Percentiles rank a stretch among this genome's conserved stretches.
These are phyloP conservation scores for Myripristis jacobus DNA, from an alignment of 2,797 vertebrate species.

Conservation along the genomic window DNA sequence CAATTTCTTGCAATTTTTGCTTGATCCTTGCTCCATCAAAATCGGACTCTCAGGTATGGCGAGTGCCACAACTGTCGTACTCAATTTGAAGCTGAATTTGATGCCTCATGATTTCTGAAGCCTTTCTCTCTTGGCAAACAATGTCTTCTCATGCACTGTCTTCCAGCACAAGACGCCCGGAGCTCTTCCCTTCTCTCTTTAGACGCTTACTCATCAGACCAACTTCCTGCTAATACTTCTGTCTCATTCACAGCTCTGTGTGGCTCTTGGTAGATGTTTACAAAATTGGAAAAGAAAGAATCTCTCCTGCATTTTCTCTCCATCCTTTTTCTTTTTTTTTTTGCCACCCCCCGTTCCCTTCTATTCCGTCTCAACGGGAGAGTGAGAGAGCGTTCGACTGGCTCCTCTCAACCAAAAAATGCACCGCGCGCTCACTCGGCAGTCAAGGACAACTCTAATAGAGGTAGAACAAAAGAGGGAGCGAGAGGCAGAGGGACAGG, in stretches of 20 bases:
- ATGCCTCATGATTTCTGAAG: slow-evolving; percentile 37
- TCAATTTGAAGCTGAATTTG: background rate
- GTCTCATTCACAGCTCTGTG: slow-evolving; percentile 57
- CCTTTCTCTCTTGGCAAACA: slow-evolving; percentile 56
- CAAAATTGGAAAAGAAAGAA: slow-evolving; percentile 50
- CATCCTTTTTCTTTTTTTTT: slow-evolving; percentile 4
- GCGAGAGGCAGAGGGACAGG: slow-evolving; percentile 32
- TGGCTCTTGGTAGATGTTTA: slow-evolving; percentile 55
- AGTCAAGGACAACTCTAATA: slow-evolving; percentile 80
- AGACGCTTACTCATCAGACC: slow-evolving; percentile 70
- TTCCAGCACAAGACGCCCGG: slow-evolving; percentile 60
- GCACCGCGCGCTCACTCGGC: slow-evolving; percentile 46
- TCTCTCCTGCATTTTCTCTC: slow-evolving; percentile 35
- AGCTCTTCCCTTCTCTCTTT: slow-evolving; percentile 57
- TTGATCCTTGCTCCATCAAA: too few relatives aligned
- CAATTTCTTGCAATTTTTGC: too few relatives aligned
- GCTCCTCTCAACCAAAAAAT: slow-evolving; percentile 73
- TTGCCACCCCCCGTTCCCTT: slow-evolving; percentile 46
- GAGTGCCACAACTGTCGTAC: too few relatives aligned
- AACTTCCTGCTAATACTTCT: slow-evolving; percentile 60
- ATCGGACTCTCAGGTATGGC: too few relatives aligned
- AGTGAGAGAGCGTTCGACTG: slow-evolving; percentile 63
- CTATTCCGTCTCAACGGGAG: slow-evolving; percentile 68
- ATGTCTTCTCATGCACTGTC: slow-evolving; percentile 58
- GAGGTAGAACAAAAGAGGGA: slow-evolving; percentile 78